Evolutionary conservation across 2,888 invertebrate species (phyloP), one percentile per base, ranked within the genome.

Genomic region (Bursaphelenchus okinawaensis): DNA sequence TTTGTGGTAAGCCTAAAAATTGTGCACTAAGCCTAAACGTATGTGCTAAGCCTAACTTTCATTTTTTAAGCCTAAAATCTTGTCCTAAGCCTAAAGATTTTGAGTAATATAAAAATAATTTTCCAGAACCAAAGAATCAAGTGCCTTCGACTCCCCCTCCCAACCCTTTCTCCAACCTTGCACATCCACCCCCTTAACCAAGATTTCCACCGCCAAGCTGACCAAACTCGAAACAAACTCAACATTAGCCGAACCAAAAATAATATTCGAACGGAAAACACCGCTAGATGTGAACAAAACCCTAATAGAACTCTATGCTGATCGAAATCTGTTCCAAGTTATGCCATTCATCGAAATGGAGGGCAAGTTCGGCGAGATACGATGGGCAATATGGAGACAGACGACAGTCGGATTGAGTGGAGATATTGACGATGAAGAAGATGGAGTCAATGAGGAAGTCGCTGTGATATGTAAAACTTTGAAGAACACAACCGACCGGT

Each of bases 381-480:
- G 74, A 22, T 80, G 78, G 68, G 79, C 80, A 16, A 76, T 81
- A 62, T 81, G 81, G 81, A 68, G 77, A 16, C 78, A 78, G 68
- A 70, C 71, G n/a, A 73, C 72, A 24, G 72, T 72, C 55, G 68
- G 69, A 12, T 63, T 69, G 8, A 72, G 72, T 51, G 81, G 79
- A 56, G 80, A 80, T 57, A 73, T 81, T 8, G 80, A 80, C 56
- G 80, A 81, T 52, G 80, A 77, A 28, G 77, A 75, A 54, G 74
- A 74, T 65, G 71, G 68, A 28, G 72, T 71, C n/a, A 73, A 71
- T 52, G 73, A 72, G 27, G 78, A 80, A 55, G 75, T 74, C 29
- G 74, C 80, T 0, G 71, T 81, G 16, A 67, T 78, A 7, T 68
- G 75, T 40, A 76, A 76, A 62, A 76, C 75, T 12, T 62, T 76